These are phyloP conservation scores for Drosophila jambulina DNA, from an alignment of 1,140 invertebrate genomes.

Conservation along the genomic window DNA sequence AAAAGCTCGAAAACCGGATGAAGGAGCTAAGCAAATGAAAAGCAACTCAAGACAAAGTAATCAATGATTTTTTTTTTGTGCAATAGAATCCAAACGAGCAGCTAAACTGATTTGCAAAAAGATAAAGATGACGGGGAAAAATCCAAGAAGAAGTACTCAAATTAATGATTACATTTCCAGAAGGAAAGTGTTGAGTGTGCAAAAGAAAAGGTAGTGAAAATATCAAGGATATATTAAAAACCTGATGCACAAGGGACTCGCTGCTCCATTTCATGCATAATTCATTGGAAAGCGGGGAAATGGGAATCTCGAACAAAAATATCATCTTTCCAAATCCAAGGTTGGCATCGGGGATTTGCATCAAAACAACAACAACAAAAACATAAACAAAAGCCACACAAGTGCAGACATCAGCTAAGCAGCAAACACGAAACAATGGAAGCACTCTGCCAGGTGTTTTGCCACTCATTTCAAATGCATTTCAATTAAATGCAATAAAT, in stretches of 20 bases:
- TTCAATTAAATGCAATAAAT: conserved; percentile 73
- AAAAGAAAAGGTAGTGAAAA: conserved; percentile 9
- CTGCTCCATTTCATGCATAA: conserved; percentile 5
- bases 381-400: conserved; percentile 17
- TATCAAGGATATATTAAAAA: conserved; percentile 11
- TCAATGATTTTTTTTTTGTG: conserved; percentile 54
- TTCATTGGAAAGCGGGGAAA: conserved; percentile 1
- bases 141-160: conserved; percentile 13
- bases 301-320: neutral
- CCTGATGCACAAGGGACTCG: neutral
- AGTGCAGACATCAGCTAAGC: conserved; percentile 30
- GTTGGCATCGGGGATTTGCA: conserved; percentile 15
- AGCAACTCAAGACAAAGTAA: conserved; percentile 61
- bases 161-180: conserved; percentile 42
- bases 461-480: conserved; percentile 53
- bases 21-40: conserved; percentile 50
- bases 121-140: conserved; percentile 1
- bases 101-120: conserved; percentile 46
- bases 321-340: conserved; percentile 1
- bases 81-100: conserved; percentile 38
- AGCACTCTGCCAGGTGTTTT: conserved; percentile 15
- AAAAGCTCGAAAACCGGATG: conserved; percentile 11
- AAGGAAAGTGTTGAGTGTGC: conserved; percentile 4
- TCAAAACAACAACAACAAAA: conserved; percentile 18
- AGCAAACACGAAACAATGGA: conserved; percentile 16